These are phyloP conservation scores for Entomobrya multifasciata DNA, from an alignment of 2,888 invertebrate genomes.

Conservation along the genomic window DNA sequence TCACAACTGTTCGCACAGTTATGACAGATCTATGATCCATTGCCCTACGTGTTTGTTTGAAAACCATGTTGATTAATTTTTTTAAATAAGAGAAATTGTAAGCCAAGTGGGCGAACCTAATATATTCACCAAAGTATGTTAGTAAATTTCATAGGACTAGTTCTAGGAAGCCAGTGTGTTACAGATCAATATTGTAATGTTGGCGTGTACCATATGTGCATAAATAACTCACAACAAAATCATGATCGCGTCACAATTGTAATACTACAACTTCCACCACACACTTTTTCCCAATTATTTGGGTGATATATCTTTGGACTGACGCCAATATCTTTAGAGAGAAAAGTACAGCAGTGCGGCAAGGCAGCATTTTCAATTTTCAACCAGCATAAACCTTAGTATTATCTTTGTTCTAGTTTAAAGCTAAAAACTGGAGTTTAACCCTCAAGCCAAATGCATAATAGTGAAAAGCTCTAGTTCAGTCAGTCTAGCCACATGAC, in stretches of 20 bases:
- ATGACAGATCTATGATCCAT: conserved; percentile 67
- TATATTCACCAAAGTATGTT: no score
- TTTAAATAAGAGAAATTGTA: background rate
- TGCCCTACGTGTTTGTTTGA: conserved; percentile 3
- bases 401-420: no score
- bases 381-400: background rate
- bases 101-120: conserved; percentile 1
- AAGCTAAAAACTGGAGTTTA: background rate
- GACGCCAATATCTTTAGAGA: conserved; percentile 24
- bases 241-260: conserved; percentile 41
- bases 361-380: conserved; percentile 43
- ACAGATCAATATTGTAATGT: background rate
- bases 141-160: no score
- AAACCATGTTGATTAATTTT: conserved; percentile 35
- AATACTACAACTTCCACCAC: conserved; percentile 33
- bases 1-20: conserved; percentile 73
- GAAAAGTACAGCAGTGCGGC: conserved; percentile 16
- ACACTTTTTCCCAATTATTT: conserved; percentile 59
- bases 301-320: conserved; percentile 48
- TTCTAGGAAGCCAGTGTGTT: background rate
- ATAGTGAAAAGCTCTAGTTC: background rate
- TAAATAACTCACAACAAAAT: conserved; percentile 37
- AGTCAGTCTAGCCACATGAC: background rate
- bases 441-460: background rate
- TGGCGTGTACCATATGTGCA: background rate